phyloP scores from a whole-genome alignment of 2,797 vertebrate genomes.

The Neomorphus geoffroyi region DNA sequence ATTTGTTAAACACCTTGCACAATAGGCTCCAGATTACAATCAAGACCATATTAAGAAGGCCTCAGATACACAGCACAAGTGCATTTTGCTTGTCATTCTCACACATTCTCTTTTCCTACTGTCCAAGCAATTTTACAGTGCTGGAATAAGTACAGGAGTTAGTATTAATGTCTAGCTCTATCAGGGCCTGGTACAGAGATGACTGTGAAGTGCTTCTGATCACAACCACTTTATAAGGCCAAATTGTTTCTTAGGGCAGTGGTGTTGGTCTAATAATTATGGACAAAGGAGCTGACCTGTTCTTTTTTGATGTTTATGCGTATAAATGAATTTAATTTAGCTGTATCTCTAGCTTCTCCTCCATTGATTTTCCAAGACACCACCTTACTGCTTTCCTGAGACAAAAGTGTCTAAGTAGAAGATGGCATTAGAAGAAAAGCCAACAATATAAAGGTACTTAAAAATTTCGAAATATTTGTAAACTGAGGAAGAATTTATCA shows the following conservation, averaged over 20 bases:
- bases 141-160: neutral
- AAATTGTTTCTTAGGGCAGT: neutral
- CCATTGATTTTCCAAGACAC: neutral
- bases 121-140: neutral
- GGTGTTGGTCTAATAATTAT: neutral
- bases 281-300: neutral
- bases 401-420: neutral
- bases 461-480: neutral
- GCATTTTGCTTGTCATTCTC: neutral
- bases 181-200: neutral
- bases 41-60: neutral
- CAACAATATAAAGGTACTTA: neutral
- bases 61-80: neutral
- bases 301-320: neutral
- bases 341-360: neutral
- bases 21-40: neutral
- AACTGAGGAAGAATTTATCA: neutral
- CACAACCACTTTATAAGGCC: neutral
- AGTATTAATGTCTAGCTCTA: neutral
- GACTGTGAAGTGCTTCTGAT: neutral
- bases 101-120: neutral
- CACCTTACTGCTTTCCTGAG: neutral
- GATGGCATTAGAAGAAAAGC: neutral
- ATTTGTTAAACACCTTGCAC: neutral
- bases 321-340: neutral